Percentiles rank a stretch among this genome's conserved stretches.
Conservation (phyloP, 1,140 invertebrate species). For the Halotydeus destructor region DNA sequence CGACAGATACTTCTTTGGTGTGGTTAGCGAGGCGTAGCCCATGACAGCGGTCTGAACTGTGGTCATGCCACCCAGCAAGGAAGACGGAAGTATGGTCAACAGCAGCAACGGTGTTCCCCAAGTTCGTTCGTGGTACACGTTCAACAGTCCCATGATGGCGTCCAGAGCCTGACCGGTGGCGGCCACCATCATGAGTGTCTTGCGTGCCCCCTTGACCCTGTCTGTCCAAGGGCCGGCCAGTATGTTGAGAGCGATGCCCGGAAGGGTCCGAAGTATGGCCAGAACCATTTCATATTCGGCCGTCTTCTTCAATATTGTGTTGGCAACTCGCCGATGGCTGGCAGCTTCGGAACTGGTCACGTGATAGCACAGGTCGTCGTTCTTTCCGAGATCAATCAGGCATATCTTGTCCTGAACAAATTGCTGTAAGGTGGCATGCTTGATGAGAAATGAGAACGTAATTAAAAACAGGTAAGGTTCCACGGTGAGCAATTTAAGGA, state of each 20-base stretch:
- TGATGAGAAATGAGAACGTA: constrained; percentile 1
- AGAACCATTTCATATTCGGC: constrained; percentile 1
- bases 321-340: no score
- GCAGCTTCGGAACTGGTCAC: no score
- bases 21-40: constrained; percentile 1
- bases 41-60: constrained; percentile 1
- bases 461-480: constrained; percentile 2
- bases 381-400: no score
- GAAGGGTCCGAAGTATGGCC: neutral
- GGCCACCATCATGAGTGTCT: neutral
- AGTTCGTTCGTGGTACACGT: no score
- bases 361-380: no score
- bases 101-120: no score
- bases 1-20: constrained; percentile 3
- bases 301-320: neutral
- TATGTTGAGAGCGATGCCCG: neutral
- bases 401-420: constrained; percentile 29
- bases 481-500: constrained; percentile 4
- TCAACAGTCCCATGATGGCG: no score
- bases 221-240: constrained; percentile 7
- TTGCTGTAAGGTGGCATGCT: constrained; percentile 20
- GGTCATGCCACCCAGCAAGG: constrained; percentile 1
- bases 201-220: constrained; percentile 3
- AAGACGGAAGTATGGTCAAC: neutral
- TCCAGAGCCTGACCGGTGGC: no score